Base-by-base conservation (phyloP, 2,888 invertebrate species). In the Andrena flavipes region DNA sequence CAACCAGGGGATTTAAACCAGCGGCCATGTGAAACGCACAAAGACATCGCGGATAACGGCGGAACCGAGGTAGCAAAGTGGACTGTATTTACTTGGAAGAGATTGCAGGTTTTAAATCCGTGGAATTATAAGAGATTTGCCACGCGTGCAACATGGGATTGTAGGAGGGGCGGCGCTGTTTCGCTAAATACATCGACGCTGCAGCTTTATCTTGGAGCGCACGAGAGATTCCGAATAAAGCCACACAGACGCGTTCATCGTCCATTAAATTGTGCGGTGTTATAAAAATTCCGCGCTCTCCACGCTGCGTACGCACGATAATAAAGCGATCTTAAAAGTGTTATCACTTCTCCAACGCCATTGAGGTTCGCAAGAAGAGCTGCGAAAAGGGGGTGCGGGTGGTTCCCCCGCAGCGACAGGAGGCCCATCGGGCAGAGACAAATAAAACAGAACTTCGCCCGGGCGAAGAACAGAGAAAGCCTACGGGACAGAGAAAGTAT, bases 51-150 rank as follows among this genome's bases (percentile, higher is more conserved):
- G 29, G 60, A 62, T 29, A 29, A 23, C 29, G 51, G 1, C 33
- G 35, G 35, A 35, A n/a, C n/a, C 59, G 23, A n/a, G 62, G 51
- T n/a, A 35, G 54, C 51, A 56, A 74, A 74, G n/a, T 30, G 74
- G 59, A 59, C 30, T 6, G 75, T 56, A 64, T 76, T 80, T 67
- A 49, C 69, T 54, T 67, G 26, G 20, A 71, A 51, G 65, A 68
- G 74, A 68, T 78, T 68, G 30, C 54, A 35, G 63, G 68, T 54
- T 78, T 78, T 74, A 48, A 74, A 75, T 56, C 68, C 26, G 48
- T 23, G 68, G 78, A 63, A 78, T 78, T 78, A 78, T 68, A 62
- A 67, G 60, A 63, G 75, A 78, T 78, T 78, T 68, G 49, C 48
- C 60, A 30, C 54, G 51, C 23, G 48, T n/a, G 49, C 48, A 35